phyloP scores from a whole-genome alignment of 2,113 vertebrate species.

The Dolichotis patagonum region DNA sequence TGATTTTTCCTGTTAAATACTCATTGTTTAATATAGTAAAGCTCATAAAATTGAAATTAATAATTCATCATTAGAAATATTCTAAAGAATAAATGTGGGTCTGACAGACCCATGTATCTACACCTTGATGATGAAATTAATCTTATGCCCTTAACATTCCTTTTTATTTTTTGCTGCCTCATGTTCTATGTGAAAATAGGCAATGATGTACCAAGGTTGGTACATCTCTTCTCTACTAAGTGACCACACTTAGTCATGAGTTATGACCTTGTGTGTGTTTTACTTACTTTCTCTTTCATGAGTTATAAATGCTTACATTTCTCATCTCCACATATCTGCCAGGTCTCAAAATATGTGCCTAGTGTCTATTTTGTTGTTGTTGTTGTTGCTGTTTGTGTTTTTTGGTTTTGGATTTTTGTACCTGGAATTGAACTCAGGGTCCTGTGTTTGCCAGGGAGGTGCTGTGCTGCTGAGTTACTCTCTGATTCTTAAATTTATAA shows the following conservation, averaged over 20 bases:
- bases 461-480: too few species aligned
- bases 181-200: background rate
- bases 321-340: background rate
- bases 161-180: constrained; percentile 10
- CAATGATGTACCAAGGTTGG: background rate
- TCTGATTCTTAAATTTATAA: background rate
- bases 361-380: background rate
- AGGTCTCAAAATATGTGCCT: background rate
- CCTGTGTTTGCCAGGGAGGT: too few species aligned
- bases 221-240: background rate
- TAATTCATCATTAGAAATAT: too few species aligned
- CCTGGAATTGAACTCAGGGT: too few species aligned
- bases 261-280: constrained; percentile 9
- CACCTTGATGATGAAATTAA: too few species aligned
- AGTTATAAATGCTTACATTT: background rate
- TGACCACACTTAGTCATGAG: background rate
- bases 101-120: too few species aligned
- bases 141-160: background rate
- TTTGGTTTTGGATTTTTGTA: background rate
- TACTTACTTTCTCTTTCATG: constrained; percentile 15
- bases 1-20: too few species aligned
- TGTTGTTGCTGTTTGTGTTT: too few species aligned
- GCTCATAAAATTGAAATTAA: too few species aligned
- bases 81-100: too few species aligned
- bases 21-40: too few species aligned